A percentile compares a stretch with the other conserved stretches of the same genome.
Evolutionary conservation across 2,888 invertebrate species (phyloP).

Genomic region (Pardosa pseudoannulata): DNA sequence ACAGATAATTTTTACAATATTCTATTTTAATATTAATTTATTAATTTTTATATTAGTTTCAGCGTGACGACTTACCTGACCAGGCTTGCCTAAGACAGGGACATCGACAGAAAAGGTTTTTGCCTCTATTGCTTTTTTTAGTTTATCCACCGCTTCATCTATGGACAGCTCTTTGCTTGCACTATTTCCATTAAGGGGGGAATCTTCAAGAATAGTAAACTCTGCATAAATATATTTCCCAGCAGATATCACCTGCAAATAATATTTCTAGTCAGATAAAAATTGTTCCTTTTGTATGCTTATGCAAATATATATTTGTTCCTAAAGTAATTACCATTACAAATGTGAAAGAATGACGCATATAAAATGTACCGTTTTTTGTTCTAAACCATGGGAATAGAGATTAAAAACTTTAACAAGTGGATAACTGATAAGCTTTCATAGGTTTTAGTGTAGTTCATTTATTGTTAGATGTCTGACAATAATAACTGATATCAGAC

Average conservation of each 20-base stretch:
- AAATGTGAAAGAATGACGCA: no score
- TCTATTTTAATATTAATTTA: no score
- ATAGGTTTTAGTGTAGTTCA: no score
- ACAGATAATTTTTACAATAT: no score
- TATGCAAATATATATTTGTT: neutral
- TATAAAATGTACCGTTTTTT: no score
- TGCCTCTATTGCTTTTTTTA: conserved; percentile 15
- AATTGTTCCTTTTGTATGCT: neutral
- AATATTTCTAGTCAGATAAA: neutral
- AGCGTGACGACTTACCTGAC: conserved; percentile 14
- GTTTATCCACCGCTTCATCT: conserved; percentile 32
- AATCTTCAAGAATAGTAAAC: conserved; percentile 38
- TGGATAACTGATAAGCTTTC: no score
- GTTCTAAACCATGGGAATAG: no score
- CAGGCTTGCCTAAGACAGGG: neutral
- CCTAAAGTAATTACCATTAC: no score
- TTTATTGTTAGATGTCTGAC: no score
- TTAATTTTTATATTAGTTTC: no score
- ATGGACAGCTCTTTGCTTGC: conserved; percentile 12
- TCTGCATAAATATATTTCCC: conserved; percentile 33
- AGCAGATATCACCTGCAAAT: conserved; percentile 26
- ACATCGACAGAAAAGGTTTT: conserved; percentile 24
- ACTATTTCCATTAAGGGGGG: conserved; percentile 9
- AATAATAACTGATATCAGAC: no score
- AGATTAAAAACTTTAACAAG: no score